Evolutionary conservation across 37 sponge, comb jelly and placozoan species (phyloP), one percentile per base, ranked within the genome.

Genomic region (Halisarca cf. caerulea): DNA sequence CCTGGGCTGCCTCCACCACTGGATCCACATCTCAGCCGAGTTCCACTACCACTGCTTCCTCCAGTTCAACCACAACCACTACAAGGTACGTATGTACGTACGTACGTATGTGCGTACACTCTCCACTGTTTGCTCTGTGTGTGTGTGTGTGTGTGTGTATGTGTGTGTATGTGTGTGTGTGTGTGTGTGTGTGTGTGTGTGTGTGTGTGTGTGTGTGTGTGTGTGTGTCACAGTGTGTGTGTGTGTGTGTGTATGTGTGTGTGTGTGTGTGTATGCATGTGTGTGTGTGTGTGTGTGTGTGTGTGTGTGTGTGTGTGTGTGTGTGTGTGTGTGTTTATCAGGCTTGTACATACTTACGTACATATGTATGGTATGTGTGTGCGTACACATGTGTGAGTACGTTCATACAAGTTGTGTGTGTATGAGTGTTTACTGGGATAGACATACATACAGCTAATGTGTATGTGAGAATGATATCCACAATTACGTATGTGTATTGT

Each of bases 1-100:
- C 94, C 1, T 90, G 94, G 94, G 90, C 82, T n/a, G 53, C 71
- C 1, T 43, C 86, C 3, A 20, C 88, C 25, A 35, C 87, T 21
- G 25, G 81, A 2, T 7, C 86, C n/a, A 58, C 61, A 17, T 55
- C 75, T 2, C 1, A 66, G 34, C 5, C 43, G 9, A 62, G 81
- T 17, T 37, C 90, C 39, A 39, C 36, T 23, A 77, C 83, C 37
- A 53, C 51, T 41, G 73, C 82, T 55, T 17, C 57, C 57, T 55
- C 57, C 57, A 55, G 57, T 64, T 18, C 27, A 25, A 9, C 7
- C 57, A 23, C 27, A 23, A 25, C 25, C 8, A 9, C 23, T 7
- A 24, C 14, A 8, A 25, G 14, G 28, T 14, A 14, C 27, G 28
- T 24, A 64, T 14, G 8, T 64, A 64, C 23, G 66, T 64, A 27